These are phyloP conservation scores for Meles meles DNA, from an alignment of 2,113 vertebrate species.

Conservation along the genomic window DNA sequence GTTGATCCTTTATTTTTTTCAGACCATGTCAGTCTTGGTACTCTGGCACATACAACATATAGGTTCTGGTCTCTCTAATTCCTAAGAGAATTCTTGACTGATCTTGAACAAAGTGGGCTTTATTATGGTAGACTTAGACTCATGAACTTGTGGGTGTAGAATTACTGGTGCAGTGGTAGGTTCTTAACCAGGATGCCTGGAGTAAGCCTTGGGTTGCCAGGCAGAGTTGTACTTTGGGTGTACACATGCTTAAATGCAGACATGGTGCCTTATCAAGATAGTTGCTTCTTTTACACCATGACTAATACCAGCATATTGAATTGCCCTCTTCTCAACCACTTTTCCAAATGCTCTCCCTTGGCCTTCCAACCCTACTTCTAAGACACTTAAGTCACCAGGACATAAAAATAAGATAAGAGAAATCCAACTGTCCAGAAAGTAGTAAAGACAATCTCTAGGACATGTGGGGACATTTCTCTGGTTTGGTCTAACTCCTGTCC, in stretches of 20 bases:
- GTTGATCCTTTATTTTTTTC: neutral
- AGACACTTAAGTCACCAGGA: neutral
- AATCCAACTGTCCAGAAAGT: neutral
- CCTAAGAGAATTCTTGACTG: neutral
- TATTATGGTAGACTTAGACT: neutral
- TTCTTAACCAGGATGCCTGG: neutral
- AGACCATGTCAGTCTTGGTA: neutral
- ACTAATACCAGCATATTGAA: neutral
- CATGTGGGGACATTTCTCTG: no score
- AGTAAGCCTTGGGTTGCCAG: neutral
- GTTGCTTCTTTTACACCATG: neutral
- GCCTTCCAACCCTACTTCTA: neutral
- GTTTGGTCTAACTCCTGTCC: neutral
- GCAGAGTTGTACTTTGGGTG: neutral
- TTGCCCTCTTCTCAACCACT: neutral
- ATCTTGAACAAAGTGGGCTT: neutral
- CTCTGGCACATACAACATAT: neutral
- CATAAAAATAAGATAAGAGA: neutral
- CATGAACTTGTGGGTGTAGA: neutral
- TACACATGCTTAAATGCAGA: neutral
- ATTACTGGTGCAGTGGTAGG: neutral
- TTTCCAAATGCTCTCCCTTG: neutral
- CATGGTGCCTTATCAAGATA: neutral
- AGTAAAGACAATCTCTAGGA: neutral
- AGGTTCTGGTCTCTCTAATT: neutral